These are phyloP conservation scores for Corythornis cristatus DNA, from an alignment of 2,113 vertebrate species.

Conservation along the genomic window DNA sequence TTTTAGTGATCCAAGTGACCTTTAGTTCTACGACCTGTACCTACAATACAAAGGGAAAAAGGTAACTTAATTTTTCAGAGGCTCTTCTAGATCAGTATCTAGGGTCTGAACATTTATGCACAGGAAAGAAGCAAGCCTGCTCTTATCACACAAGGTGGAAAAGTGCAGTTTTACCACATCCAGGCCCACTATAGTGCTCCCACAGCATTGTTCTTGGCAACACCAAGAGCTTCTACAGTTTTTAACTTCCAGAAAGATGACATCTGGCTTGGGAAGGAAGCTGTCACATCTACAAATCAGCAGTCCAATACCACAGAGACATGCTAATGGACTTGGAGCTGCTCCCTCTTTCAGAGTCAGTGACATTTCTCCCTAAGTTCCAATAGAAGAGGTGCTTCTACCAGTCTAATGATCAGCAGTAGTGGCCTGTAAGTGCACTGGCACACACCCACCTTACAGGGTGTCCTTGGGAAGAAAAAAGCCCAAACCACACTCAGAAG, in stretches of 20 bases:
- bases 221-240: background rate
- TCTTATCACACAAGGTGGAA: background rate
- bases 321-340: background rate
- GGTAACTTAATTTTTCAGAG: background rate
- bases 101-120: background rate
- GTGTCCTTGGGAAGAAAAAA: background rate
- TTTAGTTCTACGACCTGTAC: conserved; percentile 95
- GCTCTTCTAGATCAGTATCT: background rate
- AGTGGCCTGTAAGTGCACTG: background rate
- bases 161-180: background rate
- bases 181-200: background rate
- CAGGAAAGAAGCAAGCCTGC: background rate
- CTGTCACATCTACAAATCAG: background rate
- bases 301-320: background rate
- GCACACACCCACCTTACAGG: background rate
- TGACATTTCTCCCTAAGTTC: background rate
- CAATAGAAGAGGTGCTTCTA: background rate
- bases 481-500: background rate
- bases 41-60: conserved; percentile 60
- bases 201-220: background rate
- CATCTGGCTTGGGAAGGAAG: background rate
- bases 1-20: conserved; percentile 99
- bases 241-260: background rate
- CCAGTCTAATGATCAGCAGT: background rate
- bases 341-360: conserved; percentile 5